Conservation (phyloP, 1,140 invertebrate species). For the Drosophila jambulina region DNA sequence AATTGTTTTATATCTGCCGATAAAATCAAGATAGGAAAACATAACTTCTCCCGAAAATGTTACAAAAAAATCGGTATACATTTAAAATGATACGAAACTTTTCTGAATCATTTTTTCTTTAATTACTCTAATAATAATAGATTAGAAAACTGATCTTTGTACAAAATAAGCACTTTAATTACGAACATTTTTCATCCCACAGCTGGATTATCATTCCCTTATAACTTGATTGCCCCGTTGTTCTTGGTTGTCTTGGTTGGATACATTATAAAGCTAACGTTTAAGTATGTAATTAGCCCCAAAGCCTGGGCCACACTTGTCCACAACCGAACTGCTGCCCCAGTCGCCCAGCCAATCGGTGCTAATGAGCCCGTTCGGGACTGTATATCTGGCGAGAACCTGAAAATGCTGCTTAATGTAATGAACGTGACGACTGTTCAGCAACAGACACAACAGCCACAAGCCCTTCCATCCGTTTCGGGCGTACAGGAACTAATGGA, state of each 20-base stretch:
- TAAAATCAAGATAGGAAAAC: too few species aligned
- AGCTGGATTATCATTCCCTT: slow-evolving; percentile 64
- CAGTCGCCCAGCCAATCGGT: background rate
- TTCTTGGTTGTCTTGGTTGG: slow-evolving; percentile 54
- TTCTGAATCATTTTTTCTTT: background rate
- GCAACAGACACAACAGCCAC: slow-evolving; percentile 11
- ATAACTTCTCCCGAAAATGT: too few species aligned
- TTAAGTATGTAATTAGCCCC: slow-evolving; percentile 76
- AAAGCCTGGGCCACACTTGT: slow-evolving; percentile 55
- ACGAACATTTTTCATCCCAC: background rate
- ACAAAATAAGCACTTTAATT: background rate
- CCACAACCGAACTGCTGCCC: slow-evolving; percentile 2
- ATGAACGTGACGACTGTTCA: slow-evolving; percentile 22
- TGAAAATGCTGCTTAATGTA: slow-evolving; percentile 72
- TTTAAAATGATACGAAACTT: background rate
- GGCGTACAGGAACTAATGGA: slow-evolving; percentile 72
- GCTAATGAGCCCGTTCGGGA: slow-evolving; percentile 28
- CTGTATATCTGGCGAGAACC: slow-evolving; percentile 75
- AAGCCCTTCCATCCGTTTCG: slow-evolving; percentile 34
- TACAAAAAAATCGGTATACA: too few species aligned
- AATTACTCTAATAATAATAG: too few species aligned
- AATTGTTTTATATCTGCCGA: background rate
- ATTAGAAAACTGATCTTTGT: background rate
- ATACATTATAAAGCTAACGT: slow-evolving; percentile 67
- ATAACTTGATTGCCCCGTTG: slow-evolving; percentile 47